Evolutionary conservation across 2,888 invertebrate genomes (phyloP), one percentile per base, ranked within the genome.

Genomic region (Copidosoma aretas): DNA sequence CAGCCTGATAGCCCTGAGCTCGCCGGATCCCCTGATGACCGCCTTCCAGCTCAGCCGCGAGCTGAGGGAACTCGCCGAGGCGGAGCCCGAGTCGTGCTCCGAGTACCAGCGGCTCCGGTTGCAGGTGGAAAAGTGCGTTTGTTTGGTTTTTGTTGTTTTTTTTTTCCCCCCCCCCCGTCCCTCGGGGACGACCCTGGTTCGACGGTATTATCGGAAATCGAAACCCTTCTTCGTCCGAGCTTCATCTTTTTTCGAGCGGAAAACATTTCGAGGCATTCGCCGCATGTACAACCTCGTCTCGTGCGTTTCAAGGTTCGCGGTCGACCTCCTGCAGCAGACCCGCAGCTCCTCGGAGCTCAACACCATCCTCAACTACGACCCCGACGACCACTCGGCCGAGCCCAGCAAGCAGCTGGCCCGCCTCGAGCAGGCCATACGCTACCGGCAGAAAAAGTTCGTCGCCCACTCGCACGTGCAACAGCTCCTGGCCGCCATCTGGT

Each of bases 11-110:
- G 95, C 96, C 0, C 86, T 97, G 46, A 96, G 95, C 43, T 95
- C 95, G 12, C 91, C 90, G 68, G 98, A 98, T 85, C 98, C 97
- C 1, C 89, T 98, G 64, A 86, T 97, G 74, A 97, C 97, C 0
- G 94, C 98, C 19, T 98, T 98, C 82, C 93, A 97, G 82, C 86
- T 98, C 58, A 95, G 96, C 66, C 97, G 96, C 95, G 98, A 98
- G 79, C 86, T 98, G 32, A 87, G 94, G 73, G 91, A 93, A 78
- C 87, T 98, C 74, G 94, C 95, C 4, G 91, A 93, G 77, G 91
- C 97, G 63, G 98, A 96, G 83, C 94, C 94, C 87, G 98, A 98
- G 86, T 95, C 94, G 82, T 94, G 95, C 85, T 84, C 90, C 0
- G 97, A 98, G 81, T 98, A 98, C 83, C 86, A 92, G 79, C 92